Conservation (phyloP, 2,888 invertebrate species). For the Athalia rosae region DNA sequence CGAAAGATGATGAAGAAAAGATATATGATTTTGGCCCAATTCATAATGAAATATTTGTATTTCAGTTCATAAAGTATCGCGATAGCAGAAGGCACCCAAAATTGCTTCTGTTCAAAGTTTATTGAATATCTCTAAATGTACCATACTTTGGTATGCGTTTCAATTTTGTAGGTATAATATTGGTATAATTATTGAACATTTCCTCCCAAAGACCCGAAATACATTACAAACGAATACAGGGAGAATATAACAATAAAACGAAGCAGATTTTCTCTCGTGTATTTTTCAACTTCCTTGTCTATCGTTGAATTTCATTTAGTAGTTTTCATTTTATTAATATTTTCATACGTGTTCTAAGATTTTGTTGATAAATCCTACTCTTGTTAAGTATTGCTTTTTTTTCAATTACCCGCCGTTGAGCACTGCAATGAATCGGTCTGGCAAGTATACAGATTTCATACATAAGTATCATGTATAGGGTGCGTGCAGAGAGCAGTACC, state of each 20-base stretch:
- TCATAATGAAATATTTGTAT: constrained; percentile 42
- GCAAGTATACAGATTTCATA: no score
- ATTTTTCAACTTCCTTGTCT: constrained; percentile 5
- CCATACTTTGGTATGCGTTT: constrained; percentile 25
- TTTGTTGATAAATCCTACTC: no score
- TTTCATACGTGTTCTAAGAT: no score
- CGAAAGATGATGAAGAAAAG: not conserved
- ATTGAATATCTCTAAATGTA: constrained; percentile 22
- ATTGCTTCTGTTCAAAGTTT: constrained; percentile 26
- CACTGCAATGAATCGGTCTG: no score
- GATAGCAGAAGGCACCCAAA: constrained; percentile 42
- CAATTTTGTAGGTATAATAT: constrained; percentile 32
- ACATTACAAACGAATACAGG: not conserved
- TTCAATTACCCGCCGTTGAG: no score
- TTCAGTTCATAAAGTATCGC: constrained; percentile 41
- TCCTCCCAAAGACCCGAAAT: constrained; percentile 11
- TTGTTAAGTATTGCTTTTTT: no score
- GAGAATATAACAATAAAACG: constrained; percentile 19
- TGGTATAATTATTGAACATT: constrained; percentile 6
- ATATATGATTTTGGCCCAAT: constrained; percentile 22
- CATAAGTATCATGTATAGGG: no score
- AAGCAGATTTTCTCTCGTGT: constrained; percentile 10
- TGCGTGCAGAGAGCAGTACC: no score
- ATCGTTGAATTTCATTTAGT: not conserved
- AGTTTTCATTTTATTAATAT: not conserved